A percentile compares a stretch with the other conserved stretches of the same genome.
phyloP scores from a whole-genome alignment of 1,140 invertebrate genomes.

The Eriosoma lanigerum region DNA sequence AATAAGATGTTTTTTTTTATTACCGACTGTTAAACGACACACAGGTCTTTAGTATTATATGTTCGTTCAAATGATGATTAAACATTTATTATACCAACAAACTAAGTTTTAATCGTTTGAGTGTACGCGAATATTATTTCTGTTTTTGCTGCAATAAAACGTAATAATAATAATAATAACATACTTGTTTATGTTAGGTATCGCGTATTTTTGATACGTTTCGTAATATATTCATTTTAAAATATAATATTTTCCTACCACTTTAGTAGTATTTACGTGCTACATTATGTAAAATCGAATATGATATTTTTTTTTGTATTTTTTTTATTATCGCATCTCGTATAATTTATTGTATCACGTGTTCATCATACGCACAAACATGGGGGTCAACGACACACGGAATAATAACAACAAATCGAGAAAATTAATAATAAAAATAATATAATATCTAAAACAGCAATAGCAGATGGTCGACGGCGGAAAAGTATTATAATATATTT shows the following conservation, averaged over 20 bases:
- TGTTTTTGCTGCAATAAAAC: too few species aligned
- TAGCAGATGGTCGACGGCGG: slow-evolving; percentile 13
- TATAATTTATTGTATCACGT: background rate
- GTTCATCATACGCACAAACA: background rate
- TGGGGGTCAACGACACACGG: background rate
- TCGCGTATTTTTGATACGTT: background rate
- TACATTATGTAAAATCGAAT: too few species aligned
- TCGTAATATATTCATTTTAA: background rate
- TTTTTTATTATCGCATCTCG: background rate
- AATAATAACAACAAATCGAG: slow-evolving; percentile 19
- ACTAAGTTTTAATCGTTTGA: too few species aligned
- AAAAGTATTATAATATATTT: too few species aligned
- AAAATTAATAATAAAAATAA: slow-evolving; percentile 24
- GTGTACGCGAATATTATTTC: too few species aligned
- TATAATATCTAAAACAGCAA: background rate
- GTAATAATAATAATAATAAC: too few species aligned
- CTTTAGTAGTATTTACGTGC: background rate
- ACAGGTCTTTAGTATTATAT: too few species aligned
- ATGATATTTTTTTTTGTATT: background rate
- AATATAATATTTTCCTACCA: background rate
- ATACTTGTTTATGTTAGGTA: background rate
- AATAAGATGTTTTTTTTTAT: too few species aligned
- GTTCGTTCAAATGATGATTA: too few species aligned
- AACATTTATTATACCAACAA: too few species aligned
- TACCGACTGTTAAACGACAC: too few species aligned